Base-by-base conservation (phyloP, 2,113 vertebrate species). In the Callithrix jacchus region DNA sequence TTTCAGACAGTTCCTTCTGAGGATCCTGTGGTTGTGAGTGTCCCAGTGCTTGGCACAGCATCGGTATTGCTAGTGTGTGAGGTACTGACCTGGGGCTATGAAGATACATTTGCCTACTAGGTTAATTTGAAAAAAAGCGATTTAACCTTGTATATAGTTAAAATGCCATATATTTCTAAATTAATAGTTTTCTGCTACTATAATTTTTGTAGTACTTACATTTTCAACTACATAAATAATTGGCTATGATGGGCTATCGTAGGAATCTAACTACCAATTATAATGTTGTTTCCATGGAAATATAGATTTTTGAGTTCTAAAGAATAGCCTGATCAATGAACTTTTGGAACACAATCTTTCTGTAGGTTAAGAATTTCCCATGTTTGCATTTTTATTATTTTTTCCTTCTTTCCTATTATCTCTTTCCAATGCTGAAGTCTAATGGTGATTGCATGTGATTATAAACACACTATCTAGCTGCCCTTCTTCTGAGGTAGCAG, bases 351-450 rank as follows among this genome's bases (percentile, higher is more conserved):
- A 77, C 40, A 82, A 58, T 52, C 52, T 68, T 94, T 94, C 87
- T 84, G 23, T 82, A 89, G 84, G 89, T 92, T 92, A 92, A 97
- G 95, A 87, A 88, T 97, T 97, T 95, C 83, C 56, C 74, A 25
- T 95, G 80, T 96, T 97, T 95, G 54, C 71, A 74, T 93, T 93
- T 97, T 97, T 84, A 95, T 96, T 82, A 94, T 94, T 97, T 96
- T 93, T 93, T 92, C 86, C 54, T 95, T 92, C 81, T 87, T 96
- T 94, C 32, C 84, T 82, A 56, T 96, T 95, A 81, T 79, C 45
- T 93, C 74, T 93, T 77, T 95, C 64, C n/a, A 93, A 8, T 40
- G 40, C 66, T 71, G 96, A 88, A 92, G 84, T 96, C 84, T 95
- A 85, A 93, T 91, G 85, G 81, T 83, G 93, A 88, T 93, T 3